Percentiles rank a stretch among this genome's conserved stretches.
phyloP scores from a whole-genome alignment of 2,888 invertebrate species.

The Odontothrips loti region DNA sequence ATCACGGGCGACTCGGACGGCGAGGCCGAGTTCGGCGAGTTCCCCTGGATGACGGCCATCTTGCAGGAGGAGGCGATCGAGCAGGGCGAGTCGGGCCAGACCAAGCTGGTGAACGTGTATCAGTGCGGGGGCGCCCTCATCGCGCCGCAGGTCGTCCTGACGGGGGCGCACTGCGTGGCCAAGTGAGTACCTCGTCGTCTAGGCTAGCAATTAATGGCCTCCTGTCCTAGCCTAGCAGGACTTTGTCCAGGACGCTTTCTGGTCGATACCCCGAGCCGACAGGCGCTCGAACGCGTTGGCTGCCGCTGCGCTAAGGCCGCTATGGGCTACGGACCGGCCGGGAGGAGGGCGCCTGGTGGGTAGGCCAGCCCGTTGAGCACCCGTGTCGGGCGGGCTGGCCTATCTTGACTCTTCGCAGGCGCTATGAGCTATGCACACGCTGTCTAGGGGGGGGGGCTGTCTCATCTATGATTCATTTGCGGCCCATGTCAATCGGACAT shows the following conservation, averaged over 20 bases:
- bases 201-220: no score
- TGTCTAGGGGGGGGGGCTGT: no score
- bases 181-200: no score
- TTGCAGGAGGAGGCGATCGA: conserved; percentile 55
- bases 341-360: neutral
- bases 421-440: no score
- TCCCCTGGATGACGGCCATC: conserved; percentile 79
- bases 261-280: no score
- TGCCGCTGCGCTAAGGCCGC: no score
- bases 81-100: conserved; percentile 40
- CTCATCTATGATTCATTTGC: no score
- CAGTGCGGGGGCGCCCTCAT: conserved; percentile 78
- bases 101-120: conserved; percentile 56
- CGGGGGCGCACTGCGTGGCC: conserved; percentile 73
- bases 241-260: no score
- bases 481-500: no score
- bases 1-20: conserved; percentile 58
- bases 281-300: no score
- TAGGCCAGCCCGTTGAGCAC: neutral
- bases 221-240: no score
- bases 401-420: neutral
- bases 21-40: conserved; percentile 72
- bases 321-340: neutral
- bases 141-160: conserved; percentile 68
- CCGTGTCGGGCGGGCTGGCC: neutral